phyloP scores from a whole-genome alignment of 2,888 invertebrate genomes.

The Pecten maximus region DNA sequence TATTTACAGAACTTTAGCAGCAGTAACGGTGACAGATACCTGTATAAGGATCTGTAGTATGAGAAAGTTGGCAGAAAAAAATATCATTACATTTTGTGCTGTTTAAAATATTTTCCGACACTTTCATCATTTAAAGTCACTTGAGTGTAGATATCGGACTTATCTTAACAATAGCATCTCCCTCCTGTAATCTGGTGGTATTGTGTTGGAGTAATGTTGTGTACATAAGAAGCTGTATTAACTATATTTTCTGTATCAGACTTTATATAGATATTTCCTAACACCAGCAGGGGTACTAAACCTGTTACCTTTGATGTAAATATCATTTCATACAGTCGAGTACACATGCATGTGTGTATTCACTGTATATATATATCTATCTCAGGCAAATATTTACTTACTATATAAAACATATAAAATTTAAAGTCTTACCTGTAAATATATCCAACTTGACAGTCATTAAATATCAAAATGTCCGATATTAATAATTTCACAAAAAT shows the following conservation, averaged over 20 bases:
- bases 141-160: neutral
- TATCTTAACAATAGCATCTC: neutral
- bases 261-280: neutral
- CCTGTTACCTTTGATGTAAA: slow-evolving; percentile 25
- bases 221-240: neutral
- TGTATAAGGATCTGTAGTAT: neutral
- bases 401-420: neutral
- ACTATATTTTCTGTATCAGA: neutral
- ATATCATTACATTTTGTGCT: neutral
- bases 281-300: neutral
- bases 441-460: neutral
- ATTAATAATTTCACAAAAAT: neutral
- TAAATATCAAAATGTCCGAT: neutral
- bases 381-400: neutral
- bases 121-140: neutral
- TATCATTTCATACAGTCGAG: neutral
- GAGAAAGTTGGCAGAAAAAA: neutral
- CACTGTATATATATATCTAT: neutral
- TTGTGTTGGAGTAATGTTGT: neutral
- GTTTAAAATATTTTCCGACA: neutral
- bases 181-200: neutral
- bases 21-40: too few species aligned
- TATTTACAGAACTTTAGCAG: too few species aligned
- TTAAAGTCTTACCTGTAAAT: neutral
- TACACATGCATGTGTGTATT: slow-evolving; percentile 26